Percentiles rank a stretch among this genome's conserved stretches.
Conservation (phyloP, 2,797 vertebrate genomes). For the Cirrhinus mrigala region DNA sequence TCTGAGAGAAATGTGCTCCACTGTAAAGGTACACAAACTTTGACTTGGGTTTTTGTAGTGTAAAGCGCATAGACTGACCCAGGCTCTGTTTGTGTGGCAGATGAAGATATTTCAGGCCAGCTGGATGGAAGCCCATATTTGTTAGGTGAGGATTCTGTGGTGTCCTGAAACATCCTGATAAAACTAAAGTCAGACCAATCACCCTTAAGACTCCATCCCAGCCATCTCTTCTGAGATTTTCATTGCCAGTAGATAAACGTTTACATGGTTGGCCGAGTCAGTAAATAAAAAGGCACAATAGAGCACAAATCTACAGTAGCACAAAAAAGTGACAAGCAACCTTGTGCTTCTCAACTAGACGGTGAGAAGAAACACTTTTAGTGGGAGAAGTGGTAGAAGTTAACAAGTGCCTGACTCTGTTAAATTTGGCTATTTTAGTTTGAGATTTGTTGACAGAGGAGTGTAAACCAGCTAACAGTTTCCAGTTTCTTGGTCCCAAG, state of each 20-base stretch:
- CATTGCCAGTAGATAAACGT: not conserved
- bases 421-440: conserved; percentile 17
- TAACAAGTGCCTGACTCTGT: not conserved
- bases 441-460: conserved; percentile 14
- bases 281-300: conserved; percentile 13
- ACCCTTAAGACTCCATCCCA: not conserved
- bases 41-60: not conserved
- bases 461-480: conserved; percentile 1
- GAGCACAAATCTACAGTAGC: not conserved
- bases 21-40: not conserved
- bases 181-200: not conserved
- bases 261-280: not conserved
- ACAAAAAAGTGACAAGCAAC: not conserved
- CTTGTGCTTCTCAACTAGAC: conserved; percentile 7
- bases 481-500: conserved; percentile 1
- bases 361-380: not conserved
- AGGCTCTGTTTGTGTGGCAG: not conserved
- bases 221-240: not conserved
- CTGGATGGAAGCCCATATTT: conserved; percentile 9
- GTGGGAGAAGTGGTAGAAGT: not conserved
- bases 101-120: conserved; percentile 14
- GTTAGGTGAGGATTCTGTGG: not conserved
- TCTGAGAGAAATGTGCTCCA: not conserved
- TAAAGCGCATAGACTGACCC: not conserved
- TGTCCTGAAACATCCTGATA: conserved; percentile 11